A percentile compares a stretch with the other conserved stretches of the same genome.
phyloP scores from a whole-genome alignment of 1,140 invertebrate genomes.

The Acromyrmex heyeri region DNA sequence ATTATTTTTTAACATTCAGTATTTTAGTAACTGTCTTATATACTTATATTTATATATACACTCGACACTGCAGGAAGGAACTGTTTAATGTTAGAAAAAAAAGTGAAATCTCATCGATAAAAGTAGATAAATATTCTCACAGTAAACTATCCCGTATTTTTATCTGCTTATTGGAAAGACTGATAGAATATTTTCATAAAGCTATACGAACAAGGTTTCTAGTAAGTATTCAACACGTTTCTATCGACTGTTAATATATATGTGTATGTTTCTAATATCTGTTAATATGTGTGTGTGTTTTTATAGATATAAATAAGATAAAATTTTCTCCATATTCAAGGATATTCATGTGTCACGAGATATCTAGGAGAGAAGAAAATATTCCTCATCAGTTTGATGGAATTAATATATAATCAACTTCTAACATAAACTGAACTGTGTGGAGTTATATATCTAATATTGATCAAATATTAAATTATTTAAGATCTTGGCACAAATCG shows the following conservation, averaged over 20 bases:
- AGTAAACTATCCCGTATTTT: neutral
- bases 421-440: neutral
- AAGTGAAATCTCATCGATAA: neutral
- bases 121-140: constrained; percentile 4
- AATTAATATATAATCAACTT: constrained; percentile 37
- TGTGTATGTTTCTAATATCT: neutral
- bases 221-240: neutral
- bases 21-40: neutral
- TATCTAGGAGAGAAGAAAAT: neutral
- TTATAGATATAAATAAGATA: constrained; percentile 53
- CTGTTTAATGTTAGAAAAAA: neutral
- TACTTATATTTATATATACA: neutral
- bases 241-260: neutral
- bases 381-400: constrained; percentile 16
- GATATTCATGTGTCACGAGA: constrained; percentile 14
- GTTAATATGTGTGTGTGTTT: neutral
- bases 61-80: neutral
- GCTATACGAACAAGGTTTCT: neutral
- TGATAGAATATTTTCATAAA: constrained; percentile 1
- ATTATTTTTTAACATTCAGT: neutral
- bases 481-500: neutral
- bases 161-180: neutral
- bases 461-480: constrained; percentile 30
- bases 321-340: constrained; percentile 21
- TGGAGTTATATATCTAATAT: neutral